Percentiles rank a stretch among this genome's conserved stretches.
Conservation (phyloP, 2,113 vertebrate genomes). For the Leucoraja erinaceus region DNA sequence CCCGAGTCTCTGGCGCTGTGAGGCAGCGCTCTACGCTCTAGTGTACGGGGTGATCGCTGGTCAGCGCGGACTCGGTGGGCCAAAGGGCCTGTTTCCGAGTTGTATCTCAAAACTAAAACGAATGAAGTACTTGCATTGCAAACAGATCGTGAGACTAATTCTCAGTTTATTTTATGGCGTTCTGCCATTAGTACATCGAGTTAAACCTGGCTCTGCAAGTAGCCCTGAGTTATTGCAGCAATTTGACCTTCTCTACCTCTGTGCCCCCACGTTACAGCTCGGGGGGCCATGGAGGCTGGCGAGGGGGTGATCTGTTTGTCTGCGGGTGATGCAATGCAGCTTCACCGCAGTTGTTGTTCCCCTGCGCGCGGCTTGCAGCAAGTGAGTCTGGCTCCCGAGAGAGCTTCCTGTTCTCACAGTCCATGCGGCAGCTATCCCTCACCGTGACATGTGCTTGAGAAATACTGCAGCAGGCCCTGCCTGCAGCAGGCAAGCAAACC, state of each 20-base stretch:
- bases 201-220: neutral
- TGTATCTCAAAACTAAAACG: no score
- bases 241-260: neutral
- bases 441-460: neutral
- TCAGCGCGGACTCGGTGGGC: no score
- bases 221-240: neutral
- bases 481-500: neutral
- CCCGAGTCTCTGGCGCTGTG: no score
- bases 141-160: no score
- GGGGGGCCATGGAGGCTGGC: no score
- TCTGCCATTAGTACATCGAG: neutral
- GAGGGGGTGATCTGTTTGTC: neutral
- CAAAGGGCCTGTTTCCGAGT: no score
- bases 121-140: no score
- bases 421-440: neutral
- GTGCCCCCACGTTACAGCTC: neutral
- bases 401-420: neutral
- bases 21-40: no score
- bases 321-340: neutral
- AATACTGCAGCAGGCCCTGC: neutral
- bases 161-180: neutral
- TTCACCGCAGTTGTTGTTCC: neutral
- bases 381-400: neutral
- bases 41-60: no score
- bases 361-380: neutral